A percentile compares a stretch with the other conserved stretches of the same genome.
These are phyloP conservation scores for Tipula helvola DNA, from an alignment of 2,888 invertebrate species.

Conservation along the genomic window DNA sequence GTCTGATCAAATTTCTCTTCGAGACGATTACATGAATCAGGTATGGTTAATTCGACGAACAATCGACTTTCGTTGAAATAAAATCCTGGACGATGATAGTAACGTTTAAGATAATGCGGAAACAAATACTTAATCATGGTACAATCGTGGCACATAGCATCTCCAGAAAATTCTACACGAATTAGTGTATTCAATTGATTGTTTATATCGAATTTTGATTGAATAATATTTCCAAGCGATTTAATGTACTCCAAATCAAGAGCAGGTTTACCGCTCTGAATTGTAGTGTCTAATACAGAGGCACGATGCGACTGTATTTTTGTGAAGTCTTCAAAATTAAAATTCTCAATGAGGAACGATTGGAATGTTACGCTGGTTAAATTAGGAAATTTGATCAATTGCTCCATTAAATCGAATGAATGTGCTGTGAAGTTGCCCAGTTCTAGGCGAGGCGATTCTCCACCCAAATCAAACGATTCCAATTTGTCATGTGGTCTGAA, in stretches of 20 bases:
- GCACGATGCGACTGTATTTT: not conserved
- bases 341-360: too few relatives aligned
- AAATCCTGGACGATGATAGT: not conserved
- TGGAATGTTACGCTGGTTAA: too few relatives aligned
- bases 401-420: too few relatives aligned
- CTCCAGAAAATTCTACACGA: not conserved
- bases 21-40: not conserved
- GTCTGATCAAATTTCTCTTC: not conserved
- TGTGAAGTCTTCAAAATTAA: too few relatives aligned
- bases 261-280: not conserved
- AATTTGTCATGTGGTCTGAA: too few relatives aligned
- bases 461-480: too few relatives aligned
- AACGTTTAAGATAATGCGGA: not conserved
- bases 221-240: not conserved
- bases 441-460: too few relatives aligned
- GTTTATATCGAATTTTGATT: not conserved
- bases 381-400: too few relatives aligned
- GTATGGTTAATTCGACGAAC: not conserved
- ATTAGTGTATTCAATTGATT: not conserved
- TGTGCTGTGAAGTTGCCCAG: too few relatives aligned
- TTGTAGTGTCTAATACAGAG: not conserved
- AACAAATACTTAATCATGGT: not conserved
- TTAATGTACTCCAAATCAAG: not conserved
- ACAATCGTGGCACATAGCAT: not conserved
- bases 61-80: not conserved